These are phyloP conservation scores for Meloidogyne exigua DNA, from an alignment of 1,140 invertebrate genomes.

Conservation along the genomic window DNA sequence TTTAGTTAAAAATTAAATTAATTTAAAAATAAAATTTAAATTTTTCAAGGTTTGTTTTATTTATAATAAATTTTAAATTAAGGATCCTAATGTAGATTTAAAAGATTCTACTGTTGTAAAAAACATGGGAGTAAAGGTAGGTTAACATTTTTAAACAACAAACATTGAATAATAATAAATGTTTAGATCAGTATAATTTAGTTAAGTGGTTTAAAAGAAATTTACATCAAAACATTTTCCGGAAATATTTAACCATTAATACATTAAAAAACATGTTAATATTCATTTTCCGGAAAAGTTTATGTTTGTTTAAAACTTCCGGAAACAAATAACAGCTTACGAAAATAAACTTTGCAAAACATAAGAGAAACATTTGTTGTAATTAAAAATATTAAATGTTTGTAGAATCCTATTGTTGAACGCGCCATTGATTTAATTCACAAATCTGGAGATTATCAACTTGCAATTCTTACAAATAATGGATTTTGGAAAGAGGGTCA, in stretches of 20 bases:
- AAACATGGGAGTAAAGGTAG: neutral
- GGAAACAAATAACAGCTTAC: no score
- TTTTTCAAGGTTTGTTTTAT: no score
- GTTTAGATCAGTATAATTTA: no score
- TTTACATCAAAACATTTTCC: neutral
- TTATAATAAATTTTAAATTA: neutral
- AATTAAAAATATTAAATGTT: neutral
- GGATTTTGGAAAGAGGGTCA: slow-evolving; percentile 31
- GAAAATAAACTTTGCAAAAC: no score
- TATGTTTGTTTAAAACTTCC: neutral
- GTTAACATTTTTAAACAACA: neutral
- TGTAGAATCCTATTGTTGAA: slow-evolving; percentile 14
- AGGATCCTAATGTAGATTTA: slow-evolving; percentile 4
- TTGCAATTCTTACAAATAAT: slow-evolving; percentile 32
- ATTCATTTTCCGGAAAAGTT: neutral
- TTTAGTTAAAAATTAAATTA: neutral
- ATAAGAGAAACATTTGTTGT: no score
- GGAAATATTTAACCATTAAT: neutral
- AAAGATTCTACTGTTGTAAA: neutral
- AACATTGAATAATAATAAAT: no score
- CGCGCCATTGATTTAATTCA: slow-evolving; percentile 1
- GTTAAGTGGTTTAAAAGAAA: no score
- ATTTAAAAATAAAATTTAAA: no score
- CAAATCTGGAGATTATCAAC: slow-evolving; percentile 8
- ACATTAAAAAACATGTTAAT: no score